Evolutionary conservation across 2,797 vertebrate genomes (phyloP).

Genomic region (Mormyrus hasselquistii): DNA sequence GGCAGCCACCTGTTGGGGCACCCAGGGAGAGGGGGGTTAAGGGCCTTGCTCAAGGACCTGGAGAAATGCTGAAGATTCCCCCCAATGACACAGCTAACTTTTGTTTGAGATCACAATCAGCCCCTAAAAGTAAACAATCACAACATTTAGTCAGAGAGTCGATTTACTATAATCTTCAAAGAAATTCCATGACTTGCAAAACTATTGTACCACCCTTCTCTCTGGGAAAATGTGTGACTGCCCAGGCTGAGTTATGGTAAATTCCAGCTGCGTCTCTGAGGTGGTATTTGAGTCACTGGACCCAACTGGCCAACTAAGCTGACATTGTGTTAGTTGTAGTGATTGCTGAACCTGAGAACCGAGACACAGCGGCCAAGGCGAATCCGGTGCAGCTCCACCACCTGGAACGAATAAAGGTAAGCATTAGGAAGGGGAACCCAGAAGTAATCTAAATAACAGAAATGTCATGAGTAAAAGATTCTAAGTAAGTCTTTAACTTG

Average conservation of each 20-base stretch:
- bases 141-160: background rate
- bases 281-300: background rate
- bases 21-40: too few relatives aligned
- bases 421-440: background rate
- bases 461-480: background rate
- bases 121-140: background rate
- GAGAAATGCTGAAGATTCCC: too few relatives aligned
- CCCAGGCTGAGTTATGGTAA: background rate
- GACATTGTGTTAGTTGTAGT: background rate
- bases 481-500: background rate
- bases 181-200: background rate
- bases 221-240: background rate
- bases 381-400: background rate
- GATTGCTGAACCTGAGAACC: background rate
- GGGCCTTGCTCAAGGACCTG: too few relatives aligned
- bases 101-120: background rate
- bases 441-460: background rate
- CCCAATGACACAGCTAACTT: background rate
- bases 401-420: background rate
- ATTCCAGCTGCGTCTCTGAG: background rate
- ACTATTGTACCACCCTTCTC: background rate
- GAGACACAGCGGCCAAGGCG: background rate
- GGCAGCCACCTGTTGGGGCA: too few relatives aligned
- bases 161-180: background rate
- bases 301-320: background rate